phyloP scores from a whole-genome alignment of 2,797 vertebrate species.

The Acanthiza pusilla region DNA sequence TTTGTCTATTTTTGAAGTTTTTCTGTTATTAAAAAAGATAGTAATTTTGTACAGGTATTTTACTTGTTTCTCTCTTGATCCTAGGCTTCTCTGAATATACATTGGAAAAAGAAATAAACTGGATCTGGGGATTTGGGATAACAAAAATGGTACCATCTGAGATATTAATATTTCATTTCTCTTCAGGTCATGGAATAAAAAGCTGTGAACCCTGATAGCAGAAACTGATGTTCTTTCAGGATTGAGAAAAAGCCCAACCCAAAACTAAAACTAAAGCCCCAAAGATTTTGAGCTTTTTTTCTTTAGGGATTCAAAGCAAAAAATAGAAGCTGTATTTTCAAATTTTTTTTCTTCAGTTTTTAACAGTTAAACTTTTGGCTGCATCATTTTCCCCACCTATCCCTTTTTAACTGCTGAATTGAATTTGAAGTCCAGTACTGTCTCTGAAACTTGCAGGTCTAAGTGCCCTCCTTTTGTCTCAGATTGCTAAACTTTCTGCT shows the following conservation, averaged over 20 bases:
- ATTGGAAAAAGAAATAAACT: background rate
- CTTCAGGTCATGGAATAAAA: background rate
- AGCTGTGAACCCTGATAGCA: background rate
- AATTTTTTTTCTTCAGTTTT: background rate
- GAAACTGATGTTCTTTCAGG: background rate
- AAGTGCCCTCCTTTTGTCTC: background rate
- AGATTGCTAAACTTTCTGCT: background rate
- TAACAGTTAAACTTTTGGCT: background rate
- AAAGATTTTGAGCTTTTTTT: background rate
- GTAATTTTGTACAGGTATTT: background rate
- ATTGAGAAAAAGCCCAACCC: background rate
- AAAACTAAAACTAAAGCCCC: background rate
- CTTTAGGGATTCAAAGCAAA: background rate
- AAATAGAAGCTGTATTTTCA: background rate
- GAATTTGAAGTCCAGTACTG: background rate
- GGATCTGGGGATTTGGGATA: background rate
- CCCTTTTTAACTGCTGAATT: background rate
- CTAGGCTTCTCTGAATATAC: background rate
- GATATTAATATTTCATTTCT: background rate
- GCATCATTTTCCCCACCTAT: fast-evolving
- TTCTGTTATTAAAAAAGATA: background rate
- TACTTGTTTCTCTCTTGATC: background rate
- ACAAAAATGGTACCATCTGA: background rate
- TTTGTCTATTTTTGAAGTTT: background rate
- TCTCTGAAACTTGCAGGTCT: background rate